These are phyloP conservation scores for Megaceryle maxima DNA, from an alignment of 2,113 vertebrate genomes.

Conservation along the genomic window DNA sequence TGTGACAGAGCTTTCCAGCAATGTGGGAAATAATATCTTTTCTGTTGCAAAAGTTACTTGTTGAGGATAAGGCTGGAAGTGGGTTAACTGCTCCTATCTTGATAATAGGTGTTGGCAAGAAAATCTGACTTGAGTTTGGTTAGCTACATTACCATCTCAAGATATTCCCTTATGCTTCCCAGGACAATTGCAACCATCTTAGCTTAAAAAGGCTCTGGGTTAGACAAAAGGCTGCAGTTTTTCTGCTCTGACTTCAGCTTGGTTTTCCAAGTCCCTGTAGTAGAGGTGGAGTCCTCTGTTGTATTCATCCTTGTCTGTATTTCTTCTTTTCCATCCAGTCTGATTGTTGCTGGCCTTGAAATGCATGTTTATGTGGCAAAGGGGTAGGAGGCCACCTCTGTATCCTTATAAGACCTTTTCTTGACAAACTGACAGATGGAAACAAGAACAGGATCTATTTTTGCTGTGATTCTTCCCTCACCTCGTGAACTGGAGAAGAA, in stretches of 20 bases:
- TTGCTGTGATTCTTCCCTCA: background rate
- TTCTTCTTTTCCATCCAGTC: background rate
- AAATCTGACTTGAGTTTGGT: background rate
- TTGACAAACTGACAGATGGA: background rate
- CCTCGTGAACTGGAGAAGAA: background rate
- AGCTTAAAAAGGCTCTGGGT: background rate
- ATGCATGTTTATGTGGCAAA: background rate
- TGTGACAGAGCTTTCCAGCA: background rate
- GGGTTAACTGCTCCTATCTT: background rate
- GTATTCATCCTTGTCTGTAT: background rate
- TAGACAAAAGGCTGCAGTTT: background rate
- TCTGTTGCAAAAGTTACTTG: background rate
- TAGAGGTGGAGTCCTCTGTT: background rate
- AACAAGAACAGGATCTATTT: background rate
- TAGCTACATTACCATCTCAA: background rate
- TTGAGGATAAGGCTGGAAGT: background rate
- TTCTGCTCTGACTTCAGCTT: background rate
- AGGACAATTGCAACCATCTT: background rate
- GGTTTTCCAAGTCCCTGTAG: background rate
- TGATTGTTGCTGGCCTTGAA: background rate
- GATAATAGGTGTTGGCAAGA: background rate
- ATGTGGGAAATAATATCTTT: background rate
- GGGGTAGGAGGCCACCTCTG: background rate
- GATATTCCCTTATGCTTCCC: background rate
- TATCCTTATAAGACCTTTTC: background rate